phyloP scores from a whole-genome alignment of 2,888 invertebrate species.

The Dusona sp. region DNA sequence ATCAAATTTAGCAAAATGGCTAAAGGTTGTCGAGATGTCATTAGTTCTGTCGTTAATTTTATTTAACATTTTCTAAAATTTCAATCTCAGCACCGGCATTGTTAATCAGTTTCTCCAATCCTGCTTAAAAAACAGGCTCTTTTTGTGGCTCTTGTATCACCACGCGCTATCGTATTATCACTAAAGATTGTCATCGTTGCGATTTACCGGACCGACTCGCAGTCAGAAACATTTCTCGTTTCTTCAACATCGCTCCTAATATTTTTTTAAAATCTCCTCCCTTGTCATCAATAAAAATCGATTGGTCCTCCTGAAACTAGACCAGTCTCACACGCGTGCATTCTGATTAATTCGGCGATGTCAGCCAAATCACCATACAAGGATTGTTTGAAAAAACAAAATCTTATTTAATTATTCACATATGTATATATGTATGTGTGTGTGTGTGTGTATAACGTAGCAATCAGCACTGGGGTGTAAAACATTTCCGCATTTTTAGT shows the following conservation, averaged over 20 bases:
- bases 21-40: neutral
- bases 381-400: conserved; percentile 41
- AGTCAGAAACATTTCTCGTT: conserved; percentile 14
- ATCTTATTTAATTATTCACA: neutral
- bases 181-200: conserved; percentile 72
- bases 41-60: neutral
- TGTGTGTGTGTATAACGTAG: conserved; percentile 36
- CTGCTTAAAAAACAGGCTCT: conserved; percentile 11
- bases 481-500: conserved; percentile 15
- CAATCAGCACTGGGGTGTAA: conserved; percentile 25
- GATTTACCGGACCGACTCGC: conserved; percentile 53
- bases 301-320: conserved; percentile 70
- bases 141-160: conserved; percentile 23
- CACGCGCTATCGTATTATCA: conserved; percentile 64
- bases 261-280: conserved; percentile 16
- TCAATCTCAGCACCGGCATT: neutral
- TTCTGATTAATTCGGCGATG: conserved; percentile 60
- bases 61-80: neutral
- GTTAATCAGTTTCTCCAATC: conserved; percentile 24
- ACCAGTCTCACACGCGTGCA: conserved; percentile 64
- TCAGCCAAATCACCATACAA: conserved; percentile 58
- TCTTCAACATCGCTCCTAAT: conserved; percentile 27
- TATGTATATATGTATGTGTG: conserved; percentile 30
- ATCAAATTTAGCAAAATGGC: neutral
- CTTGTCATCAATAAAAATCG: conserved; percentile 46